phyloP scores from a whole-genome alignment of 2,888 invertebrate genomes.

The Chironomus riparius region DNA sequence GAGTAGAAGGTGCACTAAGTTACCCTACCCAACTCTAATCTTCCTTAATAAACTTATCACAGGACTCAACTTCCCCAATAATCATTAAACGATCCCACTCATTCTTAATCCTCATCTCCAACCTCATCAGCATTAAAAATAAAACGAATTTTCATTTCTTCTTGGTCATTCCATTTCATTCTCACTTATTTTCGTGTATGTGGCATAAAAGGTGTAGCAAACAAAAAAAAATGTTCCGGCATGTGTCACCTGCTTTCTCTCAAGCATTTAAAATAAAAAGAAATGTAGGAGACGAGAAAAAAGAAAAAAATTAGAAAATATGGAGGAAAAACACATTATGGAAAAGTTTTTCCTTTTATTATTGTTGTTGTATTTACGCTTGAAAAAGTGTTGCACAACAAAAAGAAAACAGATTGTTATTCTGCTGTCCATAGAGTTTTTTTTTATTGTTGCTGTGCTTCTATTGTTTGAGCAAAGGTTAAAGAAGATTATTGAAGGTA shows the following conservation, averaged over 20 bases:
- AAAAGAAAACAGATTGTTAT: not conserved
- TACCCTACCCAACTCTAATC: no score
- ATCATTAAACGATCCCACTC: not conserved
- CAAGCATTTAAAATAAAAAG: no score
- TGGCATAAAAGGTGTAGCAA: slow-evolving; percentile 1
- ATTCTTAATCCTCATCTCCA: not conserved
- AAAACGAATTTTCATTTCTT: not conserved
- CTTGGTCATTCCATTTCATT: not conserved
- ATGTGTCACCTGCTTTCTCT: slow-evolving; percentile 20
- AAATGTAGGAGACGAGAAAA: not conserved
- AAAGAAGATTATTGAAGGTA: not conserved
- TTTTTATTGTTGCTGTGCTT: slow-evolving; percentile 8
- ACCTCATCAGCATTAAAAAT: not conserved
- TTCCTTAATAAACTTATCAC: no score
- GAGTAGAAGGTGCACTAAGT: no score
- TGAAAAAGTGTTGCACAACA: not conserved
- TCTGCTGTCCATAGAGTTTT: slow-evolving; percentile 3
- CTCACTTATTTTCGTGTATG: not conserved
- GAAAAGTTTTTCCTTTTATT: slow-evolving; percentile 14
- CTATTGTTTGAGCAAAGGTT: not conserved
- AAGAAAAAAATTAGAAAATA: not conserved
- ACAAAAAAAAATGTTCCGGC: slow-evolving; percentile 4
- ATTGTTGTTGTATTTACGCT: slow-evolving; percentile 20
- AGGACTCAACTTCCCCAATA: no score
- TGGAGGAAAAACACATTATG: slow-evolving; percentile 7